Base-by-base conservation (phyloP, 2,888 invertebrate species). In the Eudasyphora cyanicolor region DNA sequence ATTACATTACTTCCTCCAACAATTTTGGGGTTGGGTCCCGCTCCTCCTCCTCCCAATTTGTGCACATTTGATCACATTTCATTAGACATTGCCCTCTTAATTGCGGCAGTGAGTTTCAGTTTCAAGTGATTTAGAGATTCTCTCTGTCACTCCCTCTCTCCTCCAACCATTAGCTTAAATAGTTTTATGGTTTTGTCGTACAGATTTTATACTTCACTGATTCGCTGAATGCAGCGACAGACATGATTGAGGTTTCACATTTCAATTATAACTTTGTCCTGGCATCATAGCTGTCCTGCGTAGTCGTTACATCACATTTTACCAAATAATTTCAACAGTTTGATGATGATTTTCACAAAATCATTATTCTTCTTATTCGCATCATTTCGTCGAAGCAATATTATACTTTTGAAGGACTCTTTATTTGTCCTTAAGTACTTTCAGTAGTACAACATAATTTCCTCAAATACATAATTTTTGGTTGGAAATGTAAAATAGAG, bases 1-100 rank as follows among this genome's bases (percentile, higher is more conserved):
- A 57, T 57, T 57, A 57, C n/a, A n/a, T n/a, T n/a, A 57, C 27
- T 54, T 54, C 24, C 19, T n/a, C n/a, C n/a, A n/a, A n/a, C n/a
- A n/a, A n/a, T n/a, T n/a, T n/a, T n/a, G n/a, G n/a, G n/a, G n/a
- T n/a, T n/a, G n/a, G n/a, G n/a, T n/a, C 17, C 19, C 21, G 38
- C 38, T 38, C 38, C 3, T 5, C 5, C 1, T 54, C 24, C 7
- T 21, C 8, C 54, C 24, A 7, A 8, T 54, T 19, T 57, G 14
- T 27, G 24, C 27, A 57, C 24, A 57, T 57, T 27, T 2, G 12
- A 57, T 57, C 27, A 57, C 57, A 14, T 57, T 57, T 57, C 57
- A 57, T 57, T 57, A 27, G 1, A 27, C 8, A 21, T 24, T 12
- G 12, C 51, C 27, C 27, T 57, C 12, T 57, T 57, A 57, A 57